phyloP scores from a whole-genome alignment of 2,888 invertebrate genomes.

The Rotaria macrura region DNA sequence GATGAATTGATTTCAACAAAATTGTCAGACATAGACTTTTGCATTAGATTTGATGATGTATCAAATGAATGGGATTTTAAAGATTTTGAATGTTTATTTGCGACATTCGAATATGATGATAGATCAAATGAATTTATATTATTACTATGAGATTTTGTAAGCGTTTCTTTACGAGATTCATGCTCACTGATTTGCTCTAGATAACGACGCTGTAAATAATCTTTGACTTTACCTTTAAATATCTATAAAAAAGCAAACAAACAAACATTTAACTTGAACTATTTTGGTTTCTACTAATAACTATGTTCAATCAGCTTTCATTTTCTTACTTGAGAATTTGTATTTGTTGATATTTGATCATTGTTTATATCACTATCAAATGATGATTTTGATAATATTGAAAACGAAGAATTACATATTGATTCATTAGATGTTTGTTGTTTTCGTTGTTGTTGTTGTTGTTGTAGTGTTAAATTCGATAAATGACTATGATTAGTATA shows the following conservation, averaged over 20 bases:
- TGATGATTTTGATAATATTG: neutral
- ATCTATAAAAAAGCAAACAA: neutral
- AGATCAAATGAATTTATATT: neutral
- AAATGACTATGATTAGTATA: neutral
- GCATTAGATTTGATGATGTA: neutral
- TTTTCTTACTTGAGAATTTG: neutral
- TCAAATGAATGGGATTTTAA: slow-evolving; percentile 12
- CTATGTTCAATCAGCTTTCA: neutral
- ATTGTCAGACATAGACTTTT: too few species aligned
- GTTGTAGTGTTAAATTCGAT: neutral
- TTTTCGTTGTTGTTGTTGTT: neutral
- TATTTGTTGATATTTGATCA: neutral
- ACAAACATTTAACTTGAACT: too few species aligned
- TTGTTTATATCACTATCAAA: neutral
- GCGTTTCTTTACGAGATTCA: neutral
- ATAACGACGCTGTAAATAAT: slow-evolving; percentile 22
- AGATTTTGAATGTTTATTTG: neutral
- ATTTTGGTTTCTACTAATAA: neutral
- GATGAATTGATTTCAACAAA: too few species aligned
- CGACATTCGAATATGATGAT: neutral
- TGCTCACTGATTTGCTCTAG: neutral
- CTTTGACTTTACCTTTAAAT: slow-evolving; percentile 1
- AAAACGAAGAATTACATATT: neutral
- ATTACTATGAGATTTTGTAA: neutral
- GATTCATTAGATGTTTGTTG: neutral